These are phyloP conservation scores for Arothron firmamentum DNA, from an alignment of 2,113 vertebrate genomes.

Conservation along the genomic window DNA sequence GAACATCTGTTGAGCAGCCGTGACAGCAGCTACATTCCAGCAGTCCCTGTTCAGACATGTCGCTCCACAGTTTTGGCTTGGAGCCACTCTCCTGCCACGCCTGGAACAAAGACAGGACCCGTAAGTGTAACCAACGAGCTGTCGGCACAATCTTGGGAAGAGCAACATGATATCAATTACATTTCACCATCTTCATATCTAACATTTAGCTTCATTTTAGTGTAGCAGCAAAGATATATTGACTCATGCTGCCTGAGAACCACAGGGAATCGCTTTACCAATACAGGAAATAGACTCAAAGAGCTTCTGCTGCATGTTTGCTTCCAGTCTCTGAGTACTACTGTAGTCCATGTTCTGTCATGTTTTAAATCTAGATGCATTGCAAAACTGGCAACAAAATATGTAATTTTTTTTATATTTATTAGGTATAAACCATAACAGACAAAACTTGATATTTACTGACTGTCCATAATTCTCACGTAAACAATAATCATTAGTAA, in stretches of 20 bases:
- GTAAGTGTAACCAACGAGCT: constrained; percentile 57
- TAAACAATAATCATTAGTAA: too few relatives aligned
- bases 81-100: constrained; percentile 80
- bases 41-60: constrained; percentile 72
- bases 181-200: neutral
- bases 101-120: constrained; percentile 80
- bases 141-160: too few relatives aligned
- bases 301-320: constrained; percentile 11
- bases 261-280: constrained; percentile 47
- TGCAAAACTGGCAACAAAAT: too few relatives aligned
- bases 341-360: neutral
- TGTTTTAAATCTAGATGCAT: neutral
- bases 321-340: neutral
- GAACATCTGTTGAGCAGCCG: constrained; percentile 16
- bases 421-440: neutral
- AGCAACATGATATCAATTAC: neutral
- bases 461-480: too few relatives aligned
- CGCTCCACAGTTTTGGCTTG: constrained; percentile 74
- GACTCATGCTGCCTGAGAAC: constrained; percentile 30
- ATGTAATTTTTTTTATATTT: too few relatives aligned
- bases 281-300: constrained; percentile 48
- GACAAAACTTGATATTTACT: neutral
- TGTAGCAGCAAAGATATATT: constrained; percentile 15
- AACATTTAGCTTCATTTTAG: neutral
- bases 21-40: constrained; percentile 62